These are phyloP conservation scores for Platanista minor DNA, from an alignment of 2,113 vertebrate genomes.

Conservation along the genomic window DNA sequence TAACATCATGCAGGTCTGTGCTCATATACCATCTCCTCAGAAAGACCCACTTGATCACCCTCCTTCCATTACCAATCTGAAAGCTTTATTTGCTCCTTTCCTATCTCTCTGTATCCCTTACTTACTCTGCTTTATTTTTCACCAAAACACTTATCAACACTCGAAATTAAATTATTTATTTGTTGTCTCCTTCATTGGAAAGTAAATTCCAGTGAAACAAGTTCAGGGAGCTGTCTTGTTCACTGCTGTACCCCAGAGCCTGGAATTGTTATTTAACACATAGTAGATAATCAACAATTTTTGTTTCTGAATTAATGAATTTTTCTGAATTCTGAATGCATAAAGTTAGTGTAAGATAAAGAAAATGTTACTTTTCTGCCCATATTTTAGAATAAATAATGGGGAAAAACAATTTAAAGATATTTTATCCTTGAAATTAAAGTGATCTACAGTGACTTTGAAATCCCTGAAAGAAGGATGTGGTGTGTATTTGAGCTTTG, in stretches of 20 bases:
- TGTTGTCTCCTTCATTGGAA: not conserved
- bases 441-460: not conserved
- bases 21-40: not conserved
- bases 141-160: not conserved
- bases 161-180: not conserved
- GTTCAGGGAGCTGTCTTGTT: not conserved
- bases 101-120: not conserved
- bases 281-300: not conserved
- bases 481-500: not conserved
- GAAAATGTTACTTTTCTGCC: not conserved
- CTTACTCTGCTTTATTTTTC: not conserved
- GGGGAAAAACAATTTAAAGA: not conserved
- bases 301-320: not conserved
- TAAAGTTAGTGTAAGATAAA: not conserved
- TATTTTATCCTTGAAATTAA: not conserved
- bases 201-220: not conserved
- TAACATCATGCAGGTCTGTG: not conserved
- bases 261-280: not conserved
- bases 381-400: conserved; percentile 6
- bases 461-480: not conserved
- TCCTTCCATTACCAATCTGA: not conserved
- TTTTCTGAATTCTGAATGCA: not conserved
- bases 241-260: not conserved
- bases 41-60: not conserved
- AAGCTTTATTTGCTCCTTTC: not conserved